Evolutionary conservation across 1,140 invertebrate genomes (phyloP), one percentile per base, ranked within the genome.

Genomic region (Periplaneta americana): DNA sequence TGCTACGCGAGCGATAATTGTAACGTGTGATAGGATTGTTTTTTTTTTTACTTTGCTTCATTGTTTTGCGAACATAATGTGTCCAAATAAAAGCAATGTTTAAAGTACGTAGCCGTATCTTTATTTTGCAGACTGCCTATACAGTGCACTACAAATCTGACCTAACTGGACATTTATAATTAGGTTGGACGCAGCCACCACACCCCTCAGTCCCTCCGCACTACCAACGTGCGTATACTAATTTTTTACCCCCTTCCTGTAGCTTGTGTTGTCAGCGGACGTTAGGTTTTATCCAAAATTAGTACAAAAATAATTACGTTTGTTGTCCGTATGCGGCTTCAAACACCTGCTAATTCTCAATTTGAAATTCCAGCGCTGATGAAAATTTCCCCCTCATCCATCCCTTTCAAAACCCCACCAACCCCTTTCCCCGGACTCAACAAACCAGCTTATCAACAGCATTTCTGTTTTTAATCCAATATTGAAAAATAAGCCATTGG

Each of bases 221-320:
- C 48, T 11, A 66, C n/a, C 48, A 28, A 22, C n/a, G 48, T n/a
- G 28, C 22, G 48, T 28, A 66, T 28, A 66, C 22, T 28, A 66
- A 66, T 66, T 66, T 66, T 32, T 22, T n/a, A 15, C 13, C 77
- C 35, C 9, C 34, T 22, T 9, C 35, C 77, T 37, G 28, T 39
- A 39, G 77, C 35, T 48, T 78, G 13, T 66, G 48, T 28, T 66
- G 48, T 66, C 48, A 66, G 48, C 48, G 48, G 28, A 66, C 48
- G 48, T 66, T 66, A 28, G 22, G n/a, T n/a, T 66, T 66, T 48
- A 32, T 48, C 77, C 77, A 48, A 78, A 78, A 78, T 78, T 78
- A 78, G 77, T 78, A n/a, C 39, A 78, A 78, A 36, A 78, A 78
- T 78, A 78, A 78, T 78, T 78, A 78, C 35, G 77, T 78, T 78